Conservation (phyloP, 2,888 invertebrate species). For the Apeira syringaria region DNA sequence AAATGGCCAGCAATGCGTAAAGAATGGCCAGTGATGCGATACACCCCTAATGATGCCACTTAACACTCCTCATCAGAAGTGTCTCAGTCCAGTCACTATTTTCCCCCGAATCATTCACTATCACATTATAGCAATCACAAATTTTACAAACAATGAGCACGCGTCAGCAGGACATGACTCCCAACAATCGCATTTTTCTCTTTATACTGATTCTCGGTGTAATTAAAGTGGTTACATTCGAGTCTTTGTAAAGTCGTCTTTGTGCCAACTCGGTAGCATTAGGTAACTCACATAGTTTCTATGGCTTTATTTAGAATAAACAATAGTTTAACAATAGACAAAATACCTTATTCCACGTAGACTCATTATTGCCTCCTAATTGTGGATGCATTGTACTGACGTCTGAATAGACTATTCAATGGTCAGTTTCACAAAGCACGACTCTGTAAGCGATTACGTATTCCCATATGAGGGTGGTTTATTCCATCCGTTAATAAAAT, state of each 20-base stretch:
- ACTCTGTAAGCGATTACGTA: conserved; percentile 47
- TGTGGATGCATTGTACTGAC: conserved; percentile 8
- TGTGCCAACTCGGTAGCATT: conserved; percentile 8
- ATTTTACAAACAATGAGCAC: too few relatives aligned
- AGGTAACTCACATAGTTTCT: conserved; percentile 1
- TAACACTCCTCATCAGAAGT: too few relatives aligned
- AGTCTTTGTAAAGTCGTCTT: not conserved
- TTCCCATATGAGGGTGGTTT: conserved; percentile 17
- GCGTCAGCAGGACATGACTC: not conserved
- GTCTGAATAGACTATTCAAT: conserved; percentile 30
- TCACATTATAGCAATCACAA: too few relatives aligned
- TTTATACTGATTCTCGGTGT: not conserved
- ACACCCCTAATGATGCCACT: too few relatives aligned
- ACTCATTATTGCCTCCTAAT: conserved; percentile 10
- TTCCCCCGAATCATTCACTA: too few relatives aligned
- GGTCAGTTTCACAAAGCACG: conserved; percentile 33
- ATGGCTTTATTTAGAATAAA: conserved; percentile 14
- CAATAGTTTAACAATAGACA: conserved; percentile 18
- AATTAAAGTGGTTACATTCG: not conserved
- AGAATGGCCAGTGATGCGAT: too few relatives aligned
- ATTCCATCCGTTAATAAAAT: not conserved
- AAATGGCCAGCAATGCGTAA: too few relatives aligned
- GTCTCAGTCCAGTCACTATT: too few relatives aligned
- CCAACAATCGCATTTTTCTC: too few relatives aligned
- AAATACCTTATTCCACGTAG: conserved; percentile 10